A percentile compares a stretch with the other conserved stretches of the same genome.
Conservation (phyloP, 1,140 invertebrate genomes). For the Pristionchus pacificus region DNA sequence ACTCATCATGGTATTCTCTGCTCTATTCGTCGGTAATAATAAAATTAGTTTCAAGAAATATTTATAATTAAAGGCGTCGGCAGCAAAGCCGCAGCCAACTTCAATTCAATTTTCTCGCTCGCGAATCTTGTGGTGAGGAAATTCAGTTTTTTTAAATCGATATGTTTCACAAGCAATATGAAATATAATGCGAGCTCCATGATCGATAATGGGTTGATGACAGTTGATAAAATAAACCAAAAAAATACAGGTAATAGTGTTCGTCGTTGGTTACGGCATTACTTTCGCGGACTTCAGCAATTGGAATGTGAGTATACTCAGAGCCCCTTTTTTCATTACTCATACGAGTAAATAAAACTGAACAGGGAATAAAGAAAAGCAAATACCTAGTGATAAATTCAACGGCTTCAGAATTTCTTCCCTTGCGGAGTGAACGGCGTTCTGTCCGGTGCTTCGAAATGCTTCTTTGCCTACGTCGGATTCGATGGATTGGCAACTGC, state of each 20-base stretch:
- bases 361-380: too few species aligned
- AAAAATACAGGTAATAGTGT: conserved; percentile 63
- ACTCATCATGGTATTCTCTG: conserved; percentile 45
- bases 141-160: too few species aligned
- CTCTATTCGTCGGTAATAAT: conserved; percentile 60
- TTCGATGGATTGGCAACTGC: conserved; percentile 84
- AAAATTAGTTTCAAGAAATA: not conserved
- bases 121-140: conserved; percentile 23
- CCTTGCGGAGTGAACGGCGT: conserved; percentile 74
- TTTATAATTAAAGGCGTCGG: conserved; percentile 62
- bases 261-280: conserved; percentile 75
- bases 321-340: not conserved
- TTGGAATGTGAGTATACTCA: not conserved
- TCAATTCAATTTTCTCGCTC: conserved; percentile 69
- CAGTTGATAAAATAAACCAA: not conserved
- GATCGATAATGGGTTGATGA: too few species aligned
- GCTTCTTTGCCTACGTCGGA: conserved; percentile 84
- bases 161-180: too few species aligned
- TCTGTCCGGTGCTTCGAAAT: conserved; percentile 76
- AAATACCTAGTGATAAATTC: too few species aligned
- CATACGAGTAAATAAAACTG: too few species aligned
- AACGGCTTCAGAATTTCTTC: conserved; percentile 68
- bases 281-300: conserved; percentile 63
- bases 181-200: too few species aligned
- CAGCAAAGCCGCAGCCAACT: conserved; percentile 59